Conservation (phyloP, 2,888 invertebrate genomes). For the Cremastinae sp. region DNA sequence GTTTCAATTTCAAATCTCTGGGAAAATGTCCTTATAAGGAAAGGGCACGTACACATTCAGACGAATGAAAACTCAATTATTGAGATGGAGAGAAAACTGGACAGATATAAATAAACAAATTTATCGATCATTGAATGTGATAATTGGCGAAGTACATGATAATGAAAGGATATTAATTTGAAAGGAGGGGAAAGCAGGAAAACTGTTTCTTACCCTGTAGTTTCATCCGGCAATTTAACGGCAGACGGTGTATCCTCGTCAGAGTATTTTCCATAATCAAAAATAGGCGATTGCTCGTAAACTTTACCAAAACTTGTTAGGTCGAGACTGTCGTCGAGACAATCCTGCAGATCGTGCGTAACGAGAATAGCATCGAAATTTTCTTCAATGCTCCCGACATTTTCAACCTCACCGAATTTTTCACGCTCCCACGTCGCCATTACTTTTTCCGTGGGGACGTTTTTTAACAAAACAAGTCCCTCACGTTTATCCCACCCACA, state of each 20-base stretch:
- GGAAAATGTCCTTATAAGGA: slow-evolving; percentile 76
- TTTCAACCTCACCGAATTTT: slow-evolving; percentile 72
- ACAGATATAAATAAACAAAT: slow-evolving; percentile 11
- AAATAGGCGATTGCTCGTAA: slow-evolving; percentile 80
- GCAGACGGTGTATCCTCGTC: slow-evolving; percentile 79
- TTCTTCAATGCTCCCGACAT: slow-evolving; percentile 70
- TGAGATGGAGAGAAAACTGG: slow-evolving; percentile 1
- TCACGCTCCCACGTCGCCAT: slow-evolving; percentile 80
- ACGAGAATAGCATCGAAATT: slow-evolving; percentile 80
- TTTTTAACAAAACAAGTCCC: slow-evolving; percentile 66
- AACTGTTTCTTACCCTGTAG: slow-evolving; percentile 79
- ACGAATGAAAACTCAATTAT: slow-evolving; percentile 51
- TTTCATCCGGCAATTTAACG: slow-evolving; percentile 80
- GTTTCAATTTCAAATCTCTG: slow-evolving; percentile 70
- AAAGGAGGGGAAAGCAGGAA: slow-evolving; percentile 43
- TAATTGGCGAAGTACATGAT: background rate
- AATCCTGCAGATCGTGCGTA: slow-evolving; percentile 82
- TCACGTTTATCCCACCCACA: slow-evolving; percentile 18
- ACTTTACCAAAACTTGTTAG: slow-evolving; percentile 80
- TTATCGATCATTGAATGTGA: slow-evolving; percentile 22
- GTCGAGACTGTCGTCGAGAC: slow-evolving; percentile 80
- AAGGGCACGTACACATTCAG: slow-evolving; percentile 60
- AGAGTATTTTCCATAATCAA: slow-evolving; percentile 77
- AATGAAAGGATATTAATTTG: slow-evolving; percentile 2
- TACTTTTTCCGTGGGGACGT: slow-evolving; percentile 66